Percentiles rank a stretch among this genome's conserved stretches.
Conservation (phyloP, 2,888 invertebrate species). For the Phortica magna region DNA sequence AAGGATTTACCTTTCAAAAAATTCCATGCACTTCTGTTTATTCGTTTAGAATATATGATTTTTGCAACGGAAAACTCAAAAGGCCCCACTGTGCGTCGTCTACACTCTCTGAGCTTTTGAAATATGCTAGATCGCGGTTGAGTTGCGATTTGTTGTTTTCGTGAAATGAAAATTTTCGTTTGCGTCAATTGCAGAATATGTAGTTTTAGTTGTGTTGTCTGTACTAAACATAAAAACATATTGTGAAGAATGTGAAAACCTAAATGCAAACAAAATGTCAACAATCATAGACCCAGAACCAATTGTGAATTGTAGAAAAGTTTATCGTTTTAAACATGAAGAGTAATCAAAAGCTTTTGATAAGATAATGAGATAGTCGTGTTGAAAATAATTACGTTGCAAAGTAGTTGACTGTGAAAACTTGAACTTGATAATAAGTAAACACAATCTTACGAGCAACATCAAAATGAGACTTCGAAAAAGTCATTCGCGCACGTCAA, state of each 20-base stretch:
- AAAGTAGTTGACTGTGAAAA: neutral
- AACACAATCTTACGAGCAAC: too few species aligned
- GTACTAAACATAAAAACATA: neutral
- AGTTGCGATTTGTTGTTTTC: neutral
- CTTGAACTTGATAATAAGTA: neutral
- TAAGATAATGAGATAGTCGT: slow-evolving; percentile 6
- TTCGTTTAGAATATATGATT: too few species aligned
- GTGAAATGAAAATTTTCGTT: neutral
- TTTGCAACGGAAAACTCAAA: too few species aligned
- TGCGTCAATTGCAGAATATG: neutral
- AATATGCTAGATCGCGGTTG: neutral
- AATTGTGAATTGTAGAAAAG: neutral
- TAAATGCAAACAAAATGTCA: neutral
- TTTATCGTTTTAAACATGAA: neutral
- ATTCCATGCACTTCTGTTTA: too few species aligned
- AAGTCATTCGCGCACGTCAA: neutral
- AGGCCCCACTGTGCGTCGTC: too few species aligned
- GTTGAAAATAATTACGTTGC: neutral
- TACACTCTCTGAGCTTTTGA: neutral
- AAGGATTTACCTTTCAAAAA: too few species aligned
- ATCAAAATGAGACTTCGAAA: neutral
- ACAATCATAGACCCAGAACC: neutral
- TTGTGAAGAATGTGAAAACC: neutral
- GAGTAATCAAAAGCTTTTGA: slow-evolving; percentile 1
- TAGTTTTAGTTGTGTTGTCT: neutral